Base-by-base conservation (phyloP, 92 coral and sea anemone species). In the Palythoa heliodiscus region DNA sequence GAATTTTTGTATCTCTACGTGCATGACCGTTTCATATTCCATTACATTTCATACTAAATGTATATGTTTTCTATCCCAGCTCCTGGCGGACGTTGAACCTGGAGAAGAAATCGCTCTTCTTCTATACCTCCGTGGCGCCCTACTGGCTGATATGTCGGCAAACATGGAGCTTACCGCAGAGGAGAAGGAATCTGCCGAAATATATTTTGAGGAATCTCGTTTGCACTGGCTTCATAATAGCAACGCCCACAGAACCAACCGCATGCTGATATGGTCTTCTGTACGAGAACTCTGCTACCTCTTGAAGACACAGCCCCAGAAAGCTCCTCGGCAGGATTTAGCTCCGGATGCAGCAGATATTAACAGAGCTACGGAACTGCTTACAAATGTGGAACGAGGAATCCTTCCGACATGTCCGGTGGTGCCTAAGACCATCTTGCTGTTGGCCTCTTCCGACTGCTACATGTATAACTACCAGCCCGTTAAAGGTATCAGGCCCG, bases 241-340 rank as follows among this genome's bases (percentile, higher is more conserved):
- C 5, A 14, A 17, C 69, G 67, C 57, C 70, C 17, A 77, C 12
- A 53, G 16, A 8, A 77, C 82, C 53, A 57, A 77, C 50, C 82
- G 82, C 5, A 76, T 76, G 16, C 82, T 23, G 11, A 29, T 55
- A 22, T 76, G 82, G 82, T 14, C 82, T 24, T 76, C 70, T 11
- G 37, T 76, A 39, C 82, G 82, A 47, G 82, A 76, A 55, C 68
- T 76, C 23, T 76, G 82, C 17, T 76, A 55, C 14, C 82, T 66
- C 19, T 39, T 76, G 23, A 57, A 76, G 69, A 15, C 52, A 15
- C 82, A 76, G 19, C 82, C 82, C 52, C 82, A 76, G 68, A 76
- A 76, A 37, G 69, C 82, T 48, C 82, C 82, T 47, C 70, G 82
- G 11, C 67, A 54, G 0, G 50, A 43, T 43, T 43, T 43, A 43